These are phyloP conservation scores for Elachura formosa DNA, from an alignment of 2,113 vertebrate genomes.

Conservation along the genomic window DNA sequence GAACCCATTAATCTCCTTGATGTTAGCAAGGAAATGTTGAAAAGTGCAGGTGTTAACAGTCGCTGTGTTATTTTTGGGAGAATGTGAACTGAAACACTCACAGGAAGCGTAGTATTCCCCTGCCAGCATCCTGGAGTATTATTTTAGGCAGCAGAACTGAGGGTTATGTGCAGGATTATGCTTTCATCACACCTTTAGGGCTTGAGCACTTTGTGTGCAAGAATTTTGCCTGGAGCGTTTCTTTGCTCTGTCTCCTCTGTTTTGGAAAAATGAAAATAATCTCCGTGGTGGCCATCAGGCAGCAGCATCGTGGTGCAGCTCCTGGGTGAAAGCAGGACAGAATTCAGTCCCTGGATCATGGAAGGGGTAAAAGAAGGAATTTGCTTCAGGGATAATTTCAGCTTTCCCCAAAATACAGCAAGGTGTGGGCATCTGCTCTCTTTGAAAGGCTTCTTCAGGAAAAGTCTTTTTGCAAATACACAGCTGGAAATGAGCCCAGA, in stretches of 20 bases:
- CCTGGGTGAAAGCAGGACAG: neutral
- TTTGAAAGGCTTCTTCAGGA: neutral
- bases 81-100: slow-evolving; percentile 72
- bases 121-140: slow-evolving; percentile 78
- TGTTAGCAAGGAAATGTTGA: slow-evolving; percentile 70
- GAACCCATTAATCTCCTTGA: slow-evolving; percentile 75
- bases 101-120: slow-evolving; percentile 75
- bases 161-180: slow-evolving; percentile 60
- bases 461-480: neutral
- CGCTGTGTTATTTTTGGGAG: slow-evolving; percentile 79
- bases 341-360: neutral
- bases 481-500: neutral
- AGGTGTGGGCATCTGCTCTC: neutral
- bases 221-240: slow-evolving; percentile 49
- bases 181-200: slow-evolving; percentile 76
- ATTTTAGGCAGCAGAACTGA: slow-evolving; percentile 81
- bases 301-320: fast-evolving
- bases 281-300: neutral
- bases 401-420: neutral
- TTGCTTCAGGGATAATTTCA: neutral
- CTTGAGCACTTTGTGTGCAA: slow-evolving; percentile 41
- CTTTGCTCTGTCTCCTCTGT: neutral
- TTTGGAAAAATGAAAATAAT: slow-evolving; percentile 14
- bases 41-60: slow-evolving; percentile 79
- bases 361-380: neutral